These are phyloP conservation scores for Ictidomys tridecemlineatus DNA, from an alignment of 2,113 vertebrate species.

Conservation along the genomic window DNA sequence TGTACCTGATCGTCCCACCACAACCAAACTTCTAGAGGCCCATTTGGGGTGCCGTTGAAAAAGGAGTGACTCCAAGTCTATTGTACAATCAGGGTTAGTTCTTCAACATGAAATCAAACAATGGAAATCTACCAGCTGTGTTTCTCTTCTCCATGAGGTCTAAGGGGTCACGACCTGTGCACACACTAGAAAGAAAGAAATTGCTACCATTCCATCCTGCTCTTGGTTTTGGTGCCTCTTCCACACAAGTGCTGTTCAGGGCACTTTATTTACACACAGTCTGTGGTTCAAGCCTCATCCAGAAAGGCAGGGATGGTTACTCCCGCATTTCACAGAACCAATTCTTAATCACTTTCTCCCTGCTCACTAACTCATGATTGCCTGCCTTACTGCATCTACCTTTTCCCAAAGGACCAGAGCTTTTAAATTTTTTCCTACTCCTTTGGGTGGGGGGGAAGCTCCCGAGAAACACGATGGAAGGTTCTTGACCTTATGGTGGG, in stretches of 20 bases:
- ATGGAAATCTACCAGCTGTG: background rate
- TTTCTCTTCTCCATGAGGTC: background rate
- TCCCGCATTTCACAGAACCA: background rate
- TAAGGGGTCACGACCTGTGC: no score
- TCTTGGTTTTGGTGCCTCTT: background rate
- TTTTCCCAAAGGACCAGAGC: no score
- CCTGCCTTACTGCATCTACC: background rate
- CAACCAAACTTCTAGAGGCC: background rate
- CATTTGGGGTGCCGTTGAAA: background rate
- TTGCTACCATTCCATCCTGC: background rate
- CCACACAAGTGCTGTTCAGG: background rate
- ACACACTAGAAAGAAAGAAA: background rate
- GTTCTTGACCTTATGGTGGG: background rate
- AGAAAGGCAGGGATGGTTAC: background rate
- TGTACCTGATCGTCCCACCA: background rate
- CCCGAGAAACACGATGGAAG: background rate
- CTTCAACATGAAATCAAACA: background rate
- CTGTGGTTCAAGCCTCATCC: background rate
- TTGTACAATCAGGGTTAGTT: background rate
- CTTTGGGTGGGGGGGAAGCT: background rate
- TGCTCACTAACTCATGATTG: background rate
- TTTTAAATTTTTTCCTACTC: background rate
- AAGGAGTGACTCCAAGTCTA: background rate
- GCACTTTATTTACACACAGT: rapidly evolving
- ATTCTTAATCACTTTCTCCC: background rate